A percentile compares a stretch with the other conserved stretches of the same genome.
Evolutionary conservation across 2,888 invertebrate species (phyloP).

Genomic region (Stratiomys singularior): DNA sequence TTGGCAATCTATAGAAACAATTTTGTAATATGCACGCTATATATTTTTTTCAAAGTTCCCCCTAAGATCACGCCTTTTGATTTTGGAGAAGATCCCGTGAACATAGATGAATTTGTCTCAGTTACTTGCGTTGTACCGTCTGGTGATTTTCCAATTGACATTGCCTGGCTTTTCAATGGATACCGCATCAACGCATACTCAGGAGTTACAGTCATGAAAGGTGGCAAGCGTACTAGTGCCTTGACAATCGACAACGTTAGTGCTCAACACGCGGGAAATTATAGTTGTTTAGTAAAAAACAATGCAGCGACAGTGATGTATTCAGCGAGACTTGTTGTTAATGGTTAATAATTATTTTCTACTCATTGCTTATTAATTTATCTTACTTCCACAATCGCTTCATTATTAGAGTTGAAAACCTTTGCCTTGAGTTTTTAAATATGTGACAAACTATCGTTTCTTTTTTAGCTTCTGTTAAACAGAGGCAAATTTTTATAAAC

Average conservation of each 20-base stretch:
- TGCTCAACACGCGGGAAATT: slow-evolving; percentile 73
- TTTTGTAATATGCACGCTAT: no score
- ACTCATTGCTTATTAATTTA: no score
- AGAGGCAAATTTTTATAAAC: no score
- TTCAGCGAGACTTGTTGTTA: slow-evolving; percentile 64
- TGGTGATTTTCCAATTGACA: slow-evolving; percentile 75
- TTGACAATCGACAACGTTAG: slow-evolving; percentile 75
- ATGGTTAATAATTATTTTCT: slow-evolving; percentile 61
- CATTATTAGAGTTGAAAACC: no score
- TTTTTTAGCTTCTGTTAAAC: no score
- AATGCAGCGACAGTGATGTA: slow-evolving; percentile 67
- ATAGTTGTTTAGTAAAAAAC: slow-evolving; percentile 74
- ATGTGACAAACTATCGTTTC: no score
- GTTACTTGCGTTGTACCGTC: slow-evolving; percentile 77
- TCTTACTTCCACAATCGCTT: no score
- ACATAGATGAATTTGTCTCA: slow-evolving; percentile 77
- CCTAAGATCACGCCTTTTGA: slow-evolving; percentile 81
- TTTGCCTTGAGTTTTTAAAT: no score
- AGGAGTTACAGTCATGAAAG: slow-evolving; percentile 59
- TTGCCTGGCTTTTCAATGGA: slow-evolving; percentile 71
- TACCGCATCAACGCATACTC: slow-evolving; percentile 59
- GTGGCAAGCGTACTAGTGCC: slow-evolving; percentile 70
- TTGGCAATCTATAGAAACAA: no score
- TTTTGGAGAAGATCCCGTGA: slow-evolving; percentile 78
- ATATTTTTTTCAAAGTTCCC: slow-evolving; percentile 71